Evolutionary conservation across 1,140 invertebrate species (phyloP), one percentile per base, ranked within the genome.

Genomic region (Pogonognathellus flavescens): DNA sequence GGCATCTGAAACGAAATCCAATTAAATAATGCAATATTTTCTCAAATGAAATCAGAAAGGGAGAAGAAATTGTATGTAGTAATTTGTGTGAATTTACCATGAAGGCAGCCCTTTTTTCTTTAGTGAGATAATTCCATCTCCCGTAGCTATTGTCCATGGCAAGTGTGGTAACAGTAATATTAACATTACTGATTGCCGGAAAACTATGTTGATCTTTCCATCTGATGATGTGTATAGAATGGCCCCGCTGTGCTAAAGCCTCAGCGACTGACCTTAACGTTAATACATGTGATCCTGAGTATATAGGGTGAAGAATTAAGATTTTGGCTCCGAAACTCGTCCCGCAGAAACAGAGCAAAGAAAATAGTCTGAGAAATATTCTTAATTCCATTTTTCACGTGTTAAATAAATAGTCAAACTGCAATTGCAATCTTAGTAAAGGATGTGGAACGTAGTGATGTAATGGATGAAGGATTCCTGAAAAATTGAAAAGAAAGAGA

Each of bases 121-220:
- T 72, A 13, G 86, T 88, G 6, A 89, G 66, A 53, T 82, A 89
- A 31, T 85, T 82, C 76, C 83, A 88, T 31, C 82, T 55, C 2
- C 88, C 88, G n/a, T 86, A 62, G 57, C 85, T 83, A 41, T 89
- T 89, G 66, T 88, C 88, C 80, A 89, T 86, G 9, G 88, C 86
- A 14, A 89, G 52, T 14, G 88, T 86, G 22, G 86, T 85, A 13
- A 84, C 86, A 8, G 88, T 88, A 25, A 88, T 87, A 55, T 89
- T 89, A 1, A 86, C 25, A 84, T 89, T 87, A 13, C 81, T 85
- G 14, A 83, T 72, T 1, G 86, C 84, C 11, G 88, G 88, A 59
- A 89, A 89, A 50, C 60, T 82, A 52, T 89, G 88, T 22, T 62
- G 80, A 76, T 89, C 88, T 70, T 86, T 87, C 88, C 88, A 89